Percentiles rank a stretch among this genome's conserved stretches.
Evolutionary conservation across 2,888 invertebrate genomes (phyloP).

Genomic region (Ornithoptera priamus): DNA sequence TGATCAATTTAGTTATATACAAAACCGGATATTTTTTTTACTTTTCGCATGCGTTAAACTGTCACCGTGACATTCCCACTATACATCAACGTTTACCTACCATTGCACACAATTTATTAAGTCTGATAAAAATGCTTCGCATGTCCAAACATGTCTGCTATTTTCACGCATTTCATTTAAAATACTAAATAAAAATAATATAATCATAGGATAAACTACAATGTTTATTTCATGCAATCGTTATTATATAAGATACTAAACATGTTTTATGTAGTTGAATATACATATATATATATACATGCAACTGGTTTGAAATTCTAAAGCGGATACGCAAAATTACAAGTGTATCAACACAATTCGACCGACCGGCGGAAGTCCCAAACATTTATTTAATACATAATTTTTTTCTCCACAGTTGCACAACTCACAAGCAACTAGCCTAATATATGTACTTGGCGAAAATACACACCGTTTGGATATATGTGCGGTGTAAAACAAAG

Average conservation of each 20-base stretch:
- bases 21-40: constrained; percentile 4
- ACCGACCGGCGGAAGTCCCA: background rate
- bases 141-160: constrained; percentile 29
- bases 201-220: background rate
- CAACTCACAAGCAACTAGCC: constrained; percentile 4
- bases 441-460: constrained; percentile 19
- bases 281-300: constrained; percentile 9
- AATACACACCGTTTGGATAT: background rate
- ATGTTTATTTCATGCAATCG: background rate
- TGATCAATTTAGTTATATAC: constrained; percentile 28
- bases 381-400: background rate
- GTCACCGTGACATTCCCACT: background rate
- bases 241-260: background rate
- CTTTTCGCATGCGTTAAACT: background rate
- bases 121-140: constrained; percentile 34
- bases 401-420: background rate
- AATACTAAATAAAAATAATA: background rate
- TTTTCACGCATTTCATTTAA: constrained; percentile 12
- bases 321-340: constrained; percentile 19
- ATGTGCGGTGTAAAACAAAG: constrained; percentile 17
- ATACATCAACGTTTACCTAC: background rate
- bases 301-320: background rate
- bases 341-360: constrained; percentile 19
- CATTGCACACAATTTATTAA: constrained; percentile 22
- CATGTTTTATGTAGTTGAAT: background rate